Evolutionary conservation across 2,888 invertebrate species (phyloP).

Genomic region (Machimus atricapillus): DNA sequence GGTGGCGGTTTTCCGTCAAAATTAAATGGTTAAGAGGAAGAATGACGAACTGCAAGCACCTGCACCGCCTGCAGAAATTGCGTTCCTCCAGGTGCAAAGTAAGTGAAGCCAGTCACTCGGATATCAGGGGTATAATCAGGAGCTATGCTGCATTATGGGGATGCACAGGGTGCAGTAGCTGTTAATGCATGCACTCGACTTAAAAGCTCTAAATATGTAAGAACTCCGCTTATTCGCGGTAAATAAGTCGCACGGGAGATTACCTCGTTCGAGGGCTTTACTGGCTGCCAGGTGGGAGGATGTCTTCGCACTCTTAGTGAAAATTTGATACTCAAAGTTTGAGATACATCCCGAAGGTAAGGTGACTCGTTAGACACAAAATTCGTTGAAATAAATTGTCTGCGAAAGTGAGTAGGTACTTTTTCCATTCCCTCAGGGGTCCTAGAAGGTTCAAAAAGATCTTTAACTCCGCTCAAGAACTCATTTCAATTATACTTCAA

Average conservation of each 20-base stretch:
- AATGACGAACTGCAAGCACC: background rate
- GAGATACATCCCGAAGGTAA: background rate
- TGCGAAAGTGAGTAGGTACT: background rate
- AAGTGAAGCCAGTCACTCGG: background rate
- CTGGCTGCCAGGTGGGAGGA: background rate
- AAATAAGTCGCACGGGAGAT: background rate
- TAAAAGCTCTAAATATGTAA: background rate
- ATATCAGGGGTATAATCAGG: background rate
- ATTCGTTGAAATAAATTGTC: background rate
- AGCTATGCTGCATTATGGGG: background rate
- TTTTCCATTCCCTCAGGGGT: background rate
- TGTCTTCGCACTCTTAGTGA: background rate
- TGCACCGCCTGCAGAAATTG: background rate
- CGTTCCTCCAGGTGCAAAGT: background rate
- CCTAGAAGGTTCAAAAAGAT: background rate
- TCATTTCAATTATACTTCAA: background rate
- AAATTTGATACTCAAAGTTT: background rate
- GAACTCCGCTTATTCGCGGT: background rate
- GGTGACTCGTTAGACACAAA: background rate
- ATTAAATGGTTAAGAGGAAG: background rate
- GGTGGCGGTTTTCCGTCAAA: background rate
- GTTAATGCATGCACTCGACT: background rate
- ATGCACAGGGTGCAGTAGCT: background rate
- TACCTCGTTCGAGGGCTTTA: background rate
- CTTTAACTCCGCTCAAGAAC: background rate